phyloP scores from a whole-genome alignment of 2,113 vertebrate species.

The Tragelaphus strepsiceros region DNA sequence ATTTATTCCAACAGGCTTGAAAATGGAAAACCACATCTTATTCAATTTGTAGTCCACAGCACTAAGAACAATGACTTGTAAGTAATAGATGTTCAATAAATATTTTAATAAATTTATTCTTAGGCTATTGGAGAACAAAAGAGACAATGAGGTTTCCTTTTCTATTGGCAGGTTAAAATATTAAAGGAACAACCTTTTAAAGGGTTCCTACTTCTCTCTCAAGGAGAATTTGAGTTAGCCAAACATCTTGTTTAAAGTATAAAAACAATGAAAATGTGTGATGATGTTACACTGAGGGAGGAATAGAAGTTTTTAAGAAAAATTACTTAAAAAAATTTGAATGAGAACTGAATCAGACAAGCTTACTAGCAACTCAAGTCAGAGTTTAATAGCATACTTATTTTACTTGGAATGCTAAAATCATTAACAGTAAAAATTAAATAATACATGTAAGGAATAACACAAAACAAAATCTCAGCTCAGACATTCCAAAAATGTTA shows the following conservation, averaged over 20 bases:
- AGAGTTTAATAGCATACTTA: slow-evolving; percentile 26
- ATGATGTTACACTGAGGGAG: neutral
- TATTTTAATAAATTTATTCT: slow-evolving; percentile 13
- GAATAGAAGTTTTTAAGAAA: slow-evolving; percentile 25
- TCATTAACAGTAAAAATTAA: slow-evolving; percentile 6
- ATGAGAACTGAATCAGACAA: neutral
- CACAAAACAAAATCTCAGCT: slow-evolving; percentile 5
- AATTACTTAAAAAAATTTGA: neutral
- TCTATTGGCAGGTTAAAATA: neutral
- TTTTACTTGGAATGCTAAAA: slow-evolving; percentile 21
- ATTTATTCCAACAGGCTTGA: neutral
- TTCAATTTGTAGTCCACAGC: neutral
- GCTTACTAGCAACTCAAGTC: slow-evolving; percentile 14
- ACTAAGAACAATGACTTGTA: neutral
- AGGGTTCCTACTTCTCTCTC: neutral
- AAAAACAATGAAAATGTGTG: neutral
- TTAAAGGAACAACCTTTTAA: neutral
- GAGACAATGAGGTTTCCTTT: neutral
- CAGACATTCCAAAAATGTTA: slow-evolving; percentile 26
- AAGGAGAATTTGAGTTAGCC: neutral
- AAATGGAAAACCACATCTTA: neutral
- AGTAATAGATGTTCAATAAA: neutral
- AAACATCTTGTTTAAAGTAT: neutral
- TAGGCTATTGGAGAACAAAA: neutral
- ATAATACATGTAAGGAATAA: neutral